Base-by-base conservation (phyloP, 2,113 vertebrate genomes). In the Corythoichthys haematopterus region DNA sequence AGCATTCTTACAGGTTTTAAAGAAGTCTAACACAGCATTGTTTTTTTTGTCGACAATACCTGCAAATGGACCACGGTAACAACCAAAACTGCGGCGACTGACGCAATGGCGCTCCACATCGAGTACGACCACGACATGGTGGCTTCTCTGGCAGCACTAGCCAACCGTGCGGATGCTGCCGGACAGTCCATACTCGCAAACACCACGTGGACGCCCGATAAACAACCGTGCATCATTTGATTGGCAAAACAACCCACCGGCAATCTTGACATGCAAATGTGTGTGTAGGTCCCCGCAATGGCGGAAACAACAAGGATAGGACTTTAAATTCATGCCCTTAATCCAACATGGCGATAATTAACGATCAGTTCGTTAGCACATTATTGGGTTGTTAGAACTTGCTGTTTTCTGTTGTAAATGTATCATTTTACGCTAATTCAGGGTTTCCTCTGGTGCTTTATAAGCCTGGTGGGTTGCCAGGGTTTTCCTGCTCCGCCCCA, bases 181-280 rank as follows among this genome's bases (percentile, higher is more conserved):
- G 6, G 15, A 35, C 2, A 6, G 53, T 69, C 66, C 16, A 69
- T 64, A 57, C 45, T 37, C 60, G 63, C 28, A 10, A 10, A 10
- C 36, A 59, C 33, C 10, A 4, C 28, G 12, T 5, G 20, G 8
- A 5, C 16, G 51, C 2, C 53, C 53, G 46, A 53, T 65, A 74
- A 80, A 74, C 75, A 73, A 83, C 80, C 69, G 66, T 40, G 58
- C 50, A 28, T 77, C 52, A 89, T 89, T 89, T 89, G 88, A 76
- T 83, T 86, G 64, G 69, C 85, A 89, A 89, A 89, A 65, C 71
- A 74, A 80, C 16, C 60, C 71, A 72, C 65, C 79, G 79, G 75
- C 80, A 73, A 85, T 86, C 68, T 76, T 69, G 70, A 38, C 71
- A 89, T 85, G 88, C 87, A 89, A 89, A 89, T 84, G 28, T 37